Evolutionary conservation across 2,888 invertebrate genomes (phyloP), one percentile per base, ranked within the genome.

Genomic region (Seira sanloemensis): DNA sequence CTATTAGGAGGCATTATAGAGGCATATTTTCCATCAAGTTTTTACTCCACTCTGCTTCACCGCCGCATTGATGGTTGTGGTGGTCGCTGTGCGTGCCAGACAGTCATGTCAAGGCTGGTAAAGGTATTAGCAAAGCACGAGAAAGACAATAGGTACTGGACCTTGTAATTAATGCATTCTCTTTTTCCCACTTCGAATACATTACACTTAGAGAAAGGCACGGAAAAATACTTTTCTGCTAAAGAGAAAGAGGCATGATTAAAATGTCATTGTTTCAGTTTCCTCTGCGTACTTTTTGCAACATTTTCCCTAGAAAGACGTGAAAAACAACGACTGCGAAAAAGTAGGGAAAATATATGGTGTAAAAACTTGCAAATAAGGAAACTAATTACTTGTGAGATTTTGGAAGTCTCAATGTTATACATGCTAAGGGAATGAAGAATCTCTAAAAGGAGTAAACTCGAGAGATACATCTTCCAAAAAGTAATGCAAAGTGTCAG

Each of bases 161-260:
- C 12, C 62, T 58, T 74, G 81, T 81, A 81, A 81, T 81, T 81
- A 81, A 81, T 81, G 81, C 76, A 81, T 81, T 37, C 12, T 37
- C 37, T 37, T 37, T 37, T 37, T 12, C 12, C 37, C 37, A 4
- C 37, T 37, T 37, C 37, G 5, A 37, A 37, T 7, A 37, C 12
- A 7, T 37, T 37, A 37, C 12, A 37, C n/a, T 37, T 12, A 37
- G 12, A 37, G 37, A 37, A n/a, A 12, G 37, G 37, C 37, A 37
- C 4, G 12, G 37, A 37, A 37, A 37, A 37, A 37, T 12, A 37
- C 12, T 37, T 37, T 37, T 37, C 12, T 37, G 37, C 37, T n/a
- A n/a, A 37, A 37, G 37, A 37, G 37, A 7, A 12, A 37, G 5
- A 37, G 37, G 37, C 5, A 37, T 37, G 37, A 37, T 37, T 37